Conservation (phyloP, 2,113 vertebrate species). For the Xenus cinereus region DNA sequence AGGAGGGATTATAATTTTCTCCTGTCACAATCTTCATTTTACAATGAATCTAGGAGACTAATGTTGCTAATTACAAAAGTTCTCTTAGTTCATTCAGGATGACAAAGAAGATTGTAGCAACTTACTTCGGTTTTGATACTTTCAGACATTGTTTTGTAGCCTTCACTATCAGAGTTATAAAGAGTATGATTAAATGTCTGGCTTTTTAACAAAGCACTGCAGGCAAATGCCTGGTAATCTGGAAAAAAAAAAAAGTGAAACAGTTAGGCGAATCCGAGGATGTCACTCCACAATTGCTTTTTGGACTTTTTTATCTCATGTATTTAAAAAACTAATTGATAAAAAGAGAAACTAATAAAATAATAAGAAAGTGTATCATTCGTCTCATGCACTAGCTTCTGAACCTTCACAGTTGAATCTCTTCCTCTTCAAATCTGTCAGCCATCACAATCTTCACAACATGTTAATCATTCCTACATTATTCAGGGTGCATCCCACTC, state of each 20-base stretch:
- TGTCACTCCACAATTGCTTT: not conserved
- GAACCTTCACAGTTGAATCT: not conserved
- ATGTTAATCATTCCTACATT: not conserved
- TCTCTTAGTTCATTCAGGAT: not conserved
- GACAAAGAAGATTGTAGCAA: not conserved
- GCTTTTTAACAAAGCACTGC: not conserved
- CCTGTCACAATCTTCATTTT: not conserved
- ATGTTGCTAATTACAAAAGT: not conserved
- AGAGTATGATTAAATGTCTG: not conserved
- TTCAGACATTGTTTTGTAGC: not conserved
- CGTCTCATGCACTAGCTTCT: not conserved
- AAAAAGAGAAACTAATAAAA: not conserved
- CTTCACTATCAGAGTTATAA: slow-evolving; percentile 23
- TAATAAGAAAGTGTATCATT: not conserved
- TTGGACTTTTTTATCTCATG: not conserved
- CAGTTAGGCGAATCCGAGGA: not conserved
- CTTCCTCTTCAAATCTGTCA: not conserved
- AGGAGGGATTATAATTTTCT: not conserved
- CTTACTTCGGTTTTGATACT: slow-evolving; percentile 23
- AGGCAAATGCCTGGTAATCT: slow-evolving; percentile 51
- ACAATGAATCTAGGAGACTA: not conserved
- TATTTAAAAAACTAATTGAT: not conserved
- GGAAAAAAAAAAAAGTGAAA: not conserved
- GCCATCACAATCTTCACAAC: not conserved
- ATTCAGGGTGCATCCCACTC: not conserved